These are phyloP conservation scores for Lydus trimaculatus DNA, from an alignment of 2,888 invertebrate genomes.

Conservation along the genomic window DNA sequence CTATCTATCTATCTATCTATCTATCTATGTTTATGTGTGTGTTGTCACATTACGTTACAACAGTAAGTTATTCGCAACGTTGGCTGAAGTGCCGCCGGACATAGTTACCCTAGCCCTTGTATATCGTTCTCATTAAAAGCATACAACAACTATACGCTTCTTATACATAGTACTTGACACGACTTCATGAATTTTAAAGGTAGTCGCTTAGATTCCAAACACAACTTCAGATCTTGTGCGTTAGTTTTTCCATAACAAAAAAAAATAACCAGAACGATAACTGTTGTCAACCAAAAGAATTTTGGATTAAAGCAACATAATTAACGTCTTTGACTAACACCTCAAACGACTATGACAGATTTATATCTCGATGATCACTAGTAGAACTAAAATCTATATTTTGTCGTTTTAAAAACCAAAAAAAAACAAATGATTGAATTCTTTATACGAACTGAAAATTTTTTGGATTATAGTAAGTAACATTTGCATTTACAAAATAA, in stretches of 20 bases:
- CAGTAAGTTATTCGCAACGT: not conserved
- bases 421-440: conserved; percentile 6
- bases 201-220: not conserved
- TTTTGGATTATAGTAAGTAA: not conserved
- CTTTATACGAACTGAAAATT: conserved; percentile 9
- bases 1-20: not conserved
- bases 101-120: not conserved
- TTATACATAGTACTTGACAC: conserved; percentile 3
- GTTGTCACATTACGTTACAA: not conserved
- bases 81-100: conserved; percentile 3
- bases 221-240: not conserved
- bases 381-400: not conserved
- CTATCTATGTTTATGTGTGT: not conserved
- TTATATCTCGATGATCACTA: not conserved
- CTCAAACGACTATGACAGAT: not conserved
- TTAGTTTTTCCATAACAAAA: not conserved
- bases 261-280: not conserved
- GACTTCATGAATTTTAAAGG: conserved; percentile 9
- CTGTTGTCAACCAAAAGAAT: not conserved
- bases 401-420: not conserved
- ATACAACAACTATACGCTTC: conserved; percentile 4
- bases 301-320: not conserved
- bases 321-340: not conserved
- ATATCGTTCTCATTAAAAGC: conserved; percentile 7
- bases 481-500: not conserved